Evolutionary conservation across 2,113 vertebrate species (phyloP).

Genomic region (Murina feae): DNA sequence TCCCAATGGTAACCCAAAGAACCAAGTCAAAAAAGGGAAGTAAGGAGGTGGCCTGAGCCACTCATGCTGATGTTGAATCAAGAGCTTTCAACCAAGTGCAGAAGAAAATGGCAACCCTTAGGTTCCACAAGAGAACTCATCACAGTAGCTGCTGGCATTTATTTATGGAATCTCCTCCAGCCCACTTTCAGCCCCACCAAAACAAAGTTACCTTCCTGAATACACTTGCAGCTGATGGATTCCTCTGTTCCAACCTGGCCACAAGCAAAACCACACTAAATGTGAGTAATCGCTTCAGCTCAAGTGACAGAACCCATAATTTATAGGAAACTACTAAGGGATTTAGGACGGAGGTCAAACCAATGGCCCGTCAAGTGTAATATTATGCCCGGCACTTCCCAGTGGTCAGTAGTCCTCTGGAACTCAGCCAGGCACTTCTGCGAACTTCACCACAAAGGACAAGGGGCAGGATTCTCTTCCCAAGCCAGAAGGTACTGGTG

Average conservation of each 20-base stretch:
- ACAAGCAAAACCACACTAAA: conserved; percentile 46
- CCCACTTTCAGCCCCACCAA: neutral
- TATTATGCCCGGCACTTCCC: neutral
- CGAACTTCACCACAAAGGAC: neutral
- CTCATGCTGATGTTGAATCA: neutral
- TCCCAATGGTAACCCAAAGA: neutral
- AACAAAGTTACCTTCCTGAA: neutral
- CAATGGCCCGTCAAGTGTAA: neutral
- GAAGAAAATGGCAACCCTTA: neutral
- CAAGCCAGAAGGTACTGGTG: neutral
- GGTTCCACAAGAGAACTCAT: neutral
- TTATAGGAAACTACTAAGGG: conserved; percentile 23
- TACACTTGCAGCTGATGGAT: neutral
- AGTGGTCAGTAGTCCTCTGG: neutral
- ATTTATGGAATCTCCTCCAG: conserved; percentile 22
- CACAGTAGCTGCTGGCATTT: neutral
- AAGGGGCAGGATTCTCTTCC: neutral
- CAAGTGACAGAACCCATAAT: conserved; percentile 15
- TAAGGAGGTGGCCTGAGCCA: neutral
- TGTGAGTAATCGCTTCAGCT: conserved; percentile 43
- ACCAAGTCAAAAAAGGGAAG: neutral
- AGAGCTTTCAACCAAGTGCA: neutral
- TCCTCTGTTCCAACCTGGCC: conserved; percentile 35
- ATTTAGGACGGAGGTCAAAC: conserved; percentile 49
- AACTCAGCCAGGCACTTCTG: neutral